phyloP scores from a whole-genome alignment of 2,113 vertebrate genomes.

The Eulemur rufifrons region DNA sequence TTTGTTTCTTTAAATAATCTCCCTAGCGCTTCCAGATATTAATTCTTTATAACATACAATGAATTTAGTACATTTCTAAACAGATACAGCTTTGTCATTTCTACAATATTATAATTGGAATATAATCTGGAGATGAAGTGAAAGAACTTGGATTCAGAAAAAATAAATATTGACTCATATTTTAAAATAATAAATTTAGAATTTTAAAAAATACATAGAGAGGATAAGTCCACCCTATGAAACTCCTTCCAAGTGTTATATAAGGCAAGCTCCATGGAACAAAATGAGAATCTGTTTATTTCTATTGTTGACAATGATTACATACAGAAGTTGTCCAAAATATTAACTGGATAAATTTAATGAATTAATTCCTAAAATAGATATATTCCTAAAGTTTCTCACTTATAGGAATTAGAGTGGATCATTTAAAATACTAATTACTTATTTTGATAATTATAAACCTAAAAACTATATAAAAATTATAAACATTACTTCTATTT shows the following conservation, averaged over 20 bases:
- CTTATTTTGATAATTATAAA: background rate
- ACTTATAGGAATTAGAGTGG: background rate
- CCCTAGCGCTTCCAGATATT: background rate
- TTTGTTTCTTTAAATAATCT: background rate
- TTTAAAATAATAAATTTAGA: background rate
- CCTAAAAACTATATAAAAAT: background rate
- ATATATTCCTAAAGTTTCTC: background rate
- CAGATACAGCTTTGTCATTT: background rate
- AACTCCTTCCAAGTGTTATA: background rate
- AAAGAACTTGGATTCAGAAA: background rate
- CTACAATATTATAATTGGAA: background rate
- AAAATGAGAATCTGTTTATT: background rate
- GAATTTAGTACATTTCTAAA: background rate
- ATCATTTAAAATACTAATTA: background rate
- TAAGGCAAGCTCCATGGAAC: background rate
- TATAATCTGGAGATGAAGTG: background rate
- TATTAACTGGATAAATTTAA: background rate
- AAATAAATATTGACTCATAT: background rate
- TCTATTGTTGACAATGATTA: background rate
- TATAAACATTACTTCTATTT: background rate
- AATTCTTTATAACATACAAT: background rate
- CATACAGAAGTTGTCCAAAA: background rate
- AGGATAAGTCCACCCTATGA: rapidly evolving
- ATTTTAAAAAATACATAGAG: background rate
- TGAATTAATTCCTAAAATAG: background rate